Percentiles rank a stretch among this genome's conserved stretches.
Evolutionary conservation across 2,797 vertebrate genomes (phyloP).

Genomic region (Mallotus villosus): DNA sequence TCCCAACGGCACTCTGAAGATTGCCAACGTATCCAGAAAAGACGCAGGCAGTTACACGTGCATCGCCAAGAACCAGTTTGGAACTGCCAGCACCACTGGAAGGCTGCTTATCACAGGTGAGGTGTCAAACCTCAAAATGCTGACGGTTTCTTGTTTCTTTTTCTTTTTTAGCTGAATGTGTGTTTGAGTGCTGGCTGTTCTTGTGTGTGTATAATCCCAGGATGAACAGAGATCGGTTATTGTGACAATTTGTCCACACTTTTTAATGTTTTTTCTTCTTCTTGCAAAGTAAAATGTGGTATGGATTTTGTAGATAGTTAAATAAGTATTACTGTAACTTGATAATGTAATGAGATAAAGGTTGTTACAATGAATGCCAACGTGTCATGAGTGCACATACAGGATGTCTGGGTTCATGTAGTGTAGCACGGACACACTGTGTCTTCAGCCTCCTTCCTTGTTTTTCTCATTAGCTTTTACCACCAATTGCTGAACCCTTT

Average conservation of each 20-base stretch:
- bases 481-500: slow-evolving; percentile 65
- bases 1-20: slow-evolving; percentile 85
- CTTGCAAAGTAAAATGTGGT: not conserved
- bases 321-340: no score
- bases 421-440: not conserved
- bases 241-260: no score
- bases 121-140: slow-evolving; percentile 16
- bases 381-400: not conserved
- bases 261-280: not conserved
- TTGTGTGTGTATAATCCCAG: not conserved
- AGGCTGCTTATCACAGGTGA: slow-evolving; percentile 86
- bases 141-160: not conserved
- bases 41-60: slow-evolving; percentile 88
- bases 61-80: slow-evolving; percentile 91
- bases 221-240: no score
- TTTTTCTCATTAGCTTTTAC: slow-evolving; percentile 63
- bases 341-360: not conserved
- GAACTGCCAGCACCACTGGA: slow-evolving; percentile 83
- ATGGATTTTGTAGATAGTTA: no score
- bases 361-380: slow-evolving; percentile 12
- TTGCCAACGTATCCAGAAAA: slow-evolving; percentile 84
- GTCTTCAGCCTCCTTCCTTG: slow-evolving; percentile 46
- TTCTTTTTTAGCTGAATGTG: not conserved
- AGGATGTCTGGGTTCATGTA: not conserved
- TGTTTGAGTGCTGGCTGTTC: not conserved